Percentiles rank a stretch among this genome's conserved stretches.
Evolutionary conservation across 1,140 invertebrate species (phyloP).

Genomic region (Panagrolaimus sp.): DNA sequence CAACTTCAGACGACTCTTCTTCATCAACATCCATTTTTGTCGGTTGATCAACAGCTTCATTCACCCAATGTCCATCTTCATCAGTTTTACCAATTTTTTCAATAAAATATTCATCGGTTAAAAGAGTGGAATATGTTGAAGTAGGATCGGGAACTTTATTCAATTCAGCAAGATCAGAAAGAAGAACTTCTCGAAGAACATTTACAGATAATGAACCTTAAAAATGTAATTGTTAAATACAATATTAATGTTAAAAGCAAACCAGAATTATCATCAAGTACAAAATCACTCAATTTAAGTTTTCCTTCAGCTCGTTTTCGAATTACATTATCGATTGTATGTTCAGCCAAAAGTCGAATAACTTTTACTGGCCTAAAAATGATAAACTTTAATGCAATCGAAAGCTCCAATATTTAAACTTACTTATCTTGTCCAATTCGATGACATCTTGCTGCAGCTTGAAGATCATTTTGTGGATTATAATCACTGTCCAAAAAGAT

Average conservation of each 20-base stretch:
- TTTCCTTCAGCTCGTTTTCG: slow-evolving; percentile 60
- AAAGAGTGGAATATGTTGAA: neutral
- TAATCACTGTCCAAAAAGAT: slow-evolving; percentile 63
- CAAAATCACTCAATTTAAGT: slow-evolving; percentile 60
- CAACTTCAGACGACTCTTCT: no score
- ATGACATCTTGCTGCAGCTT: slow-evolving; percentile 62
- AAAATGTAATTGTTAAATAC: no score
- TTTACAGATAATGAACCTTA: neutral
- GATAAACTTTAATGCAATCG: slow-evolving; percentile 50
- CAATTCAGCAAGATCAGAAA: slow-evolving; percentile 25
- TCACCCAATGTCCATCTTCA: neutral
- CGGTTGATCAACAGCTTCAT: neutral
- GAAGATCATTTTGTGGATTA: slow-evolving; percentile 63
- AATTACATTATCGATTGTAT: slow-evolving; percentile 62
- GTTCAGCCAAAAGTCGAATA: slow-evolving; percentile 59
- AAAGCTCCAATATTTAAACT: no score
- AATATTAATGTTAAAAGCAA: neutral
- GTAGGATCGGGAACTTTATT: slow-evolving; percentile 18
- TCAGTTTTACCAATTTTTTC: slow-evolving; percentile 22
- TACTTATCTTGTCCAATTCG: slow-evolving; percentile 61
- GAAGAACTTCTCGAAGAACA: slow-evolving; percentile 28
- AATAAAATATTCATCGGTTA: slow-evolving; percentile 21
- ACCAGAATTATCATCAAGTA: slow-evolving; percentile 57
- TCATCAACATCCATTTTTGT: no score
- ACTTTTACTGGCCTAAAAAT: slow-evolving; percentile 60